Percentiles rank a stretch among this genome's conserved stretches.
Evolutionary conservation across 2,888 invertebrate genomes (phyloP).

Genomic region (Agrypnus murinus): DNA sequence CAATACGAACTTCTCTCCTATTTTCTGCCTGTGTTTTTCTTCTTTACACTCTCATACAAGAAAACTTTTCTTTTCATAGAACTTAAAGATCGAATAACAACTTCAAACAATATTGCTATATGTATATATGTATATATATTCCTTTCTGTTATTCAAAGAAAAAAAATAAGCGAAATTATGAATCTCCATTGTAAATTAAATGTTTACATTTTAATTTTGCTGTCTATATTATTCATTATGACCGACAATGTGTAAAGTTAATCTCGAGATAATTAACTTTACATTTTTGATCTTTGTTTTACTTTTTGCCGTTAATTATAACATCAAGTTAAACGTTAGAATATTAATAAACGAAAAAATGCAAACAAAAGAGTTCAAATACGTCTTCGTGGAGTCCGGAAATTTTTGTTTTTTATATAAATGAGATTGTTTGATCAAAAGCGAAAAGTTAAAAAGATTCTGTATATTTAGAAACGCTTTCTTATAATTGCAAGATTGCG

Average conservation of each 20-base stretch:
- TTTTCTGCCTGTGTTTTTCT: constrained; percentile 2
- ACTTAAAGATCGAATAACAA: constrained; percentile 27
- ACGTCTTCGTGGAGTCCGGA: no score
- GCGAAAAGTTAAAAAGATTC: no score
- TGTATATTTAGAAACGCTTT: no score
- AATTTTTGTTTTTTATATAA: no score
- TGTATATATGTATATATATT: neutral
- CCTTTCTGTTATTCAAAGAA: neutral
- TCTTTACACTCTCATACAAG: neutral
- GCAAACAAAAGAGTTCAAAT: no score
- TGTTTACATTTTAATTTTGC: constrained; percentile 9
- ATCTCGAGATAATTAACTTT: constrained; percentile 20
- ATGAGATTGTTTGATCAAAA: no score
- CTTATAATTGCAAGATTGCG: no score
- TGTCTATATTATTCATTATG: constrained; percentile 9
- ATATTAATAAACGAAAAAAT: neutral
- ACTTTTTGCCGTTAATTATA: constrained; percentile 7
- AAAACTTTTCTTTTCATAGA: constrained; percentile 15
- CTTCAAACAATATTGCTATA: constrained; percentile 4
- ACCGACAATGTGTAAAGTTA: neutral
- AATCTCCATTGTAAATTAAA: neutral
- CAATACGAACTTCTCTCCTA: constrained; percentile 24
- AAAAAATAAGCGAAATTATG: neutral
- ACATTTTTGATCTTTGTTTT: constrained; percentile 13
- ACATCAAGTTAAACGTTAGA: neutral